Evolutionary conservation across 2,888 invertebrate genomes (phyloP).

Genomic region (Lycophotia porphyrea): DNA sequence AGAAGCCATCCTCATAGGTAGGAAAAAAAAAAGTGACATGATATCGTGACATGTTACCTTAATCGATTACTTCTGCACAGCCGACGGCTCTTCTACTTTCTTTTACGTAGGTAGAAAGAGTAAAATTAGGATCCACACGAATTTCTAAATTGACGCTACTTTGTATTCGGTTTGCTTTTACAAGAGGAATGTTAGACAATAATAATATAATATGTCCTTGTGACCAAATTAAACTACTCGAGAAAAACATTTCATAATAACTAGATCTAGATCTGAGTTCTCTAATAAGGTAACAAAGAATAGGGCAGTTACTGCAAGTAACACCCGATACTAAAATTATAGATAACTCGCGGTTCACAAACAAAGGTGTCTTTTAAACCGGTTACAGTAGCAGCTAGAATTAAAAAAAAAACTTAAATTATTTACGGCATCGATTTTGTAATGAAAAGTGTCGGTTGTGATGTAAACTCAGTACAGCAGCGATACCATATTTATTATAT

Average conservation of each 20-base stretch:
- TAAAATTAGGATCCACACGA: constrained; percentile 1
- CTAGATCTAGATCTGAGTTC: neutral
- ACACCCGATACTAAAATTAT: constrained; percentile 5
- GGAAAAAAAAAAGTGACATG: neutral
- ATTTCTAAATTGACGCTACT: constrained; percentile 22
- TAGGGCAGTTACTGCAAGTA: constrained; percentile 9
- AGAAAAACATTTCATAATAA: constrained; percentile 10
- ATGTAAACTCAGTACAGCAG: constrained; percentile 20
- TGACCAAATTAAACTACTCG: neutral
- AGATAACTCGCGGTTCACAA: constrained; percentile 15
- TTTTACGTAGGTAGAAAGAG: constrained; percentile 19
- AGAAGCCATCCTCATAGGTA: too few relatives aligned
- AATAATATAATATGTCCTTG: neutral
- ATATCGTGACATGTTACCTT: neutral
- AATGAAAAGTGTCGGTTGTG: constrained; percentile 15
- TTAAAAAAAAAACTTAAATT: neutral
- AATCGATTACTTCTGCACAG: neutral
- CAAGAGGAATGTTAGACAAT: neutral
- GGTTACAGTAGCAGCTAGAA: too few relatives aligned
- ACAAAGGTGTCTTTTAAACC: constrained; percentile 2
- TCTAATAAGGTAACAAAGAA: constrained; percentile 21
- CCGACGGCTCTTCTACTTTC: neutral
- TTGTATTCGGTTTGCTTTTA: constrained; percentile 37
- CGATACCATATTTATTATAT: constrained; percentile 46
- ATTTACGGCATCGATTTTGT: constrained; percentile 16